A percentile compares a stretch with the other conserved stretches of the same genome.
phyloP scores from a whole-genome alignment of 2,888 invertebrate genomes.

The Elegia similella region DNA sequence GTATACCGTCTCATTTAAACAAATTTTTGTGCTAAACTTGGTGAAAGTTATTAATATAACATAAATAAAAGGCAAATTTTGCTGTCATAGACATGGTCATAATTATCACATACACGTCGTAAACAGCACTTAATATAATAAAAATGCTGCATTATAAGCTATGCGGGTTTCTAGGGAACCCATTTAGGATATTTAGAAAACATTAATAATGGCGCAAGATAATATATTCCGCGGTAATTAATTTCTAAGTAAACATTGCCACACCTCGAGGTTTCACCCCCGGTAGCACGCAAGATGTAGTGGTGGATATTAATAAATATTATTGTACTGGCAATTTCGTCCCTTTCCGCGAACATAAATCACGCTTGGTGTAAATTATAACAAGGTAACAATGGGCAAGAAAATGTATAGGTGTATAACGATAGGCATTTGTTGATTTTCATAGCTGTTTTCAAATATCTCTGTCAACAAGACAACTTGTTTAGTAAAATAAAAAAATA shows the following conservation, averaged over 20 bases:
- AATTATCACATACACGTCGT: background rate
- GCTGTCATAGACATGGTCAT: too few relatives aligned
- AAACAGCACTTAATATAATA: background rate
- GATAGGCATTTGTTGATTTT: background rate
- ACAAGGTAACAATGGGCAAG: conserved; percentile 4
- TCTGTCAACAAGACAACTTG: too few relatives aligned
- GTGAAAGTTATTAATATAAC: too few relatives aligned
- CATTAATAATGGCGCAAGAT: conserved; percentile 16
- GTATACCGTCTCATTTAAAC: too few relatives aligned
- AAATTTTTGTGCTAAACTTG: too few relatives aligned
- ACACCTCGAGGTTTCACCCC: conserved; percentile 13
- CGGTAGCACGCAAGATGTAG: conserved; percentile 15
- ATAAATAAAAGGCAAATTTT: too few relatives aligned
- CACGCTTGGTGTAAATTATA: conserved; percentile 9
- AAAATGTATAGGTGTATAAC: background rate
- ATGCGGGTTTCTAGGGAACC: conserved; percentile 5
- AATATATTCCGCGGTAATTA: conserved; percentile 18
- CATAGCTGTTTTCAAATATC: background rate
- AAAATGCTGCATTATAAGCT: background rate
- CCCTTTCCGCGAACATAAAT: conserved; percentile 14
- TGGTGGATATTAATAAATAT: conserved; percentile 17
- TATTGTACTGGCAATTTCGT: conserved; percentile 16
- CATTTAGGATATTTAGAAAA: conserved; percentile 14
- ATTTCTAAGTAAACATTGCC: conserved; percentile 18
- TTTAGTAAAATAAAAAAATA: too few relatives aligned